Percentiles rank a stretch among this genome's conserved stretches.
Evolutionary conservation across 2,797 vertebrate species (phyloP).

Genomic region (Corythornis leucogaster): DNA sequence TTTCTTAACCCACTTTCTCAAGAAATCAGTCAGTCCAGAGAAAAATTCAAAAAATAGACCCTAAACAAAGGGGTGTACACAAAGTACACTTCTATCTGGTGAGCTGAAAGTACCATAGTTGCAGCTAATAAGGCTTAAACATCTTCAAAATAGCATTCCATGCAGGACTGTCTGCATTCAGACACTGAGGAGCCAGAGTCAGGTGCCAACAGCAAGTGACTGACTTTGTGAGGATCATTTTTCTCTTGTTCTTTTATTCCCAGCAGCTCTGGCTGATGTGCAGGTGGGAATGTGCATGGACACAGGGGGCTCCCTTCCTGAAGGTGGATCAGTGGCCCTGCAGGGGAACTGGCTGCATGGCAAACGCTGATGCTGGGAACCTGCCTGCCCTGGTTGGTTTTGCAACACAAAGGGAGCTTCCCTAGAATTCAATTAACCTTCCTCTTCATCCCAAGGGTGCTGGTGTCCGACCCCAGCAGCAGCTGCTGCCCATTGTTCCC

Average conservation of each 20-base stretch:
- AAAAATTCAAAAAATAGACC: no score
- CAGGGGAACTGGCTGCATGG: background rate
- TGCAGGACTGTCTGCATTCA: background rate
- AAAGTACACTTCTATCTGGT: background rate
- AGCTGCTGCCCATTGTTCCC: conserved; percentile 26
- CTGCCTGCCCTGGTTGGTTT: conserved; percentile 11
- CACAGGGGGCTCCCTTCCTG: background rate
- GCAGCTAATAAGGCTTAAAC: conserved; percentile 14
- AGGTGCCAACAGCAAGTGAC: background rate
- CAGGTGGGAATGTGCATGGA: background rate
- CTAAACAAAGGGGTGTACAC: background rate
- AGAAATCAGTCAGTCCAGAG: no score
- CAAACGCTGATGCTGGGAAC: background rate
- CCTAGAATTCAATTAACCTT: conserved; percentile 43
- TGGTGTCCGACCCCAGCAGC: background rate
- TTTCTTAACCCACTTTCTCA: background rate
- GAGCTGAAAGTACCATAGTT: background rate
- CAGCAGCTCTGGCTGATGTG: background rate
- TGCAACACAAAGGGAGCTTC: conserved; percentile 18
- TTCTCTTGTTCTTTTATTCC: background rate
- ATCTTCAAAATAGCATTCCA: background rate
- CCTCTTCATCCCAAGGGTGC: background rate
- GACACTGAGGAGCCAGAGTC: background rate
- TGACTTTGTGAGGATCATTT: background rate
- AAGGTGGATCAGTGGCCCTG: background rate